phyloP scores from a whole-genome alignment of 2,888 invertebrate species.

The Spisula subtruncata region DNA sequence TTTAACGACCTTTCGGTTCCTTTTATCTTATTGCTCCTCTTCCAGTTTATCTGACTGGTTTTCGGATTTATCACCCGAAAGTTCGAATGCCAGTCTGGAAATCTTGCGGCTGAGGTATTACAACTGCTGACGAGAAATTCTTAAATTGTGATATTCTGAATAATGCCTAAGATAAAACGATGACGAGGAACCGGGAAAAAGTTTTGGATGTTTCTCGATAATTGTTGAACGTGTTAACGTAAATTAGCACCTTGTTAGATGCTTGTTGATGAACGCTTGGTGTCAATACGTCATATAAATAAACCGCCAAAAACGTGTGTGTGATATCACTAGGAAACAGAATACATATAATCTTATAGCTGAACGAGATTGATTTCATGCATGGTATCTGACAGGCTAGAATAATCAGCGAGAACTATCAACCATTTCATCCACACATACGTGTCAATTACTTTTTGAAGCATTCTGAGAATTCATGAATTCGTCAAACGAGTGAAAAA shows the following conservation, averaged over 20 bases:
- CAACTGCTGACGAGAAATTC: conserved; percentile 44
- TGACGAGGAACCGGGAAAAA: conserved; percentile 34
- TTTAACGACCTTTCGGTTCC: conserved; percentile 56
- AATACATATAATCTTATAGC: background rate
- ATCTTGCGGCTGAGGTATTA: conserved; percentile 39
- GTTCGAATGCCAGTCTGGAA: conserved; percentile 52
- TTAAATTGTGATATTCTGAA: conserved; percentile 21
- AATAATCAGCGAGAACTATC: background rate
- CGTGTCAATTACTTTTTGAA: background rate
- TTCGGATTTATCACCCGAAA: conserved; percentile 48
- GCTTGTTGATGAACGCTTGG: conserved; percentile 29
- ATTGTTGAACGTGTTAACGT: conserved; percentile 33
- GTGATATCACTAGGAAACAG: background rate
- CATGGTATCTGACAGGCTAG: background rate
- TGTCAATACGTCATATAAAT: conserved; percentile 17
- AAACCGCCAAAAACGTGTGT: conserved; percentile 36
- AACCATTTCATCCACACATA: background rate
- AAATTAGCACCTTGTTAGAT: conserved; percentile 55
- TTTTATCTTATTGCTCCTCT: conserved; percentile 53
- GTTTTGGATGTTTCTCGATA: conserved; percentile 46
- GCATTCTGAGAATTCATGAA: background rate
- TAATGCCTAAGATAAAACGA: conserved; percentile 1
- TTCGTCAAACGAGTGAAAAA: too few relatives aligned
- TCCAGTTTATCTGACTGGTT: conserved; percentile 50
- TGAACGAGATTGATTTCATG: background rate